Percentiles rank a stretch among this genome's conserved stretches.
phyloP scores from a whole-genome alignment of 2,797 vertebrate genomes.

The Darevskia mixta region DNA sequence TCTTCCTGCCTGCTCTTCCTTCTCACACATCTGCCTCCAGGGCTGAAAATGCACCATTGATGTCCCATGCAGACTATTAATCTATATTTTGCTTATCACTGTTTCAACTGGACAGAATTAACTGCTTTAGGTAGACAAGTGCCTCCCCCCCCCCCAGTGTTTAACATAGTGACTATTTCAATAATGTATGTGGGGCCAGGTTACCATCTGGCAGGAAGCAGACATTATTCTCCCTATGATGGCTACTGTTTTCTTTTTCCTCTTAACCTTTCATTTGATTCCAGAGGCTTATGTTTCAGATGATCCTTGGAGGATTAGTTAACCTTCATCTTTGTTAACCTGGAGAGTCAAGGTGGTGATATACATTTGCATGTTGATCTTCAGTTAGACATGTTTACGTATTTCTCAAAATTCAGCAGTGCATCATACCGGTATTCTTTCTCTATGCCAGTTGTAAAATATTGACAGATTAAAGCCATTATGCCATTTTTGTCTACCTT shows the following conservation, averaged over 20 bases:
- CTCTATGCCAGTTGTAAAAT: conserved; percentile 36
- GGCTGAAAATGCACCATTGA: no score
- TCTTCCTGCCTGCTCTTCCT: no score
- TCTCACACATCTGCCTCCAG: no score
- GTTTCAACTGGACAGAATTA: not conserved
- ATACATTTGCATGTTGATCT: conserved; percentile 21
- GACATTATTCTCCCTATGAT: rapidly evolving
- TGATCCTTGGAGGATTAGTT: not conserved
- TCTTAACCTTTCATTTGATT: conserved; percentile 2
- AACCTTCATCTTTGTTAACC: not conserved
- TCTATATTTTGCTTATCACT: not conserved
- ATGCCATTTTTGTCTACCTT: conserved; percentile 53
- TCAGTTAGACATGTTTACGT: not conserved
- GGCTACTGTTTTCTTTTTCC: conserved; percentile 1
- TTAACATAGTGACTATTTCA: not conserved
- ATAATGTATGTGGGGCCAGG: not conserved
- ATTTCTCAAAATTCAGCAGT: not conserved
- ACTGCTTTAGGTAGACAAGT: not conserved
- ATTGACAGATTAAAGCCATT: conserved; percentile 51
- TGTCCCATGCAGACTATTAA: not conserved
- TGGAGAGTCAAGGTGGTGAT: conserved; percentile 14
- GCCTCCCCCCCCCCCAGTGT: not conserved
- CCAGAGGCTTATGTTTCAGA: conserved; percentile 4
- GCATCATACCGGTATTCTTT: not conserved
- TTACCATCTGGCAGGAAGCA: not conserved